phyloP scores from a whole-genome alignment of 2,113 vertebrate genomes.

The Xiphias gladius region DNA sequence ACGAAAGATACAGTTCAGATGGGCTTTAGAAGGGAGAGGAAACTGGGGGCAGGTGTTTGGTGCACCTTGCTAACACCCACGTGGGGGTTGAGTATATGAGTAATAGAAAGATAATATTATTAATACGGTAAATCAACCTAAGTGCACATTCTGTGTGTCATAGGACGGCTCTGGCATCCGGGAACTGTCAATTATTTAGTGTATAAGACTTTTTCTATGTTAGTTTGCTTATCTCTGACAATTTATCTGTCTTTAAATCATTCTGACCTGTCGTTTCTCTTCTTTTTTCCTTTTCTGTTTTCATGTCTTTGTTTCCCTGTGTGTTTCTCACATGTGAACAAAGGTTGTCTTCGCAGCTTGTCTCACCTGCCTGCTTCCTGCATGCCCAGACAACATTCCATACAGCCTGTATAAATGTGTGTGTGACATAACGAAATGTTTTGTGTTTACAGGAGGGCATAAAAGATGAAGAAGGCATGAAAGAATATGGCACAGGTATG shows the following conservation, averaged over 20 bases:
- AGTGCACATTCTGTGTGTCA: conserved; percentile 42
- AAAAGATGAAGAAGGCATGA: conserved; percentile 66
- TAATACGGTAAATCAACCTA: conserved; percentile 61
- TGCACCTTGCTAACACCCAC: conserved; percentile 40
- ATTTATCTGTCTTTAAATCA: conserved; percentile 33
- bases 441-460: conserved; percentile 79
- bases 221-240: conserved; percentile 25
- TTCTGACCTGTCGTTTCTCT: conserved; percentile 26
- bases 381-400: conserved; percentile 75
- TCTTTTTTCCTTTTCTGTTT: conserved; percentile 35
- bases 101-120: conserved; percentile 47
- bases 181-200: conserved; percentile 36
- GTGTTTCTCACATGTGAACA: conserved; percentile 18
- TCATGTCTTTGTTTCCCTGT: conserved; percentile 39
- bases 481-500: conserved; percentile 76
- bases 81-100: conserved; percentile 29
- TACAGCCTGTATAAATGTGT: conserved; percentile 64
- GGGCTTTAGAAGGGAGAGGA: conserved; percentile 26
- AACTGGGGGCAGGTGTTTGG: conserved; percentile 32
- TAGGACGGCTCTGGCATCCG: conserved; percentile 32
- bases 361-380: conserved; percentile 64
- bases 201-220: conserved; percentile 7
- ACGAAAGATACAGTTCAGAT: conserved; percentile 42
- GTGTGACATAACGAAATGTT: conserved; percentile 70
- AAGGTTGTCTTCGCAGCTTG: conserved; percentile 59